Evolutionary conservation across 2,797 vertebrate species (phyloP).

Genomic region (Rhinophrynus dorsalis): DNA sequence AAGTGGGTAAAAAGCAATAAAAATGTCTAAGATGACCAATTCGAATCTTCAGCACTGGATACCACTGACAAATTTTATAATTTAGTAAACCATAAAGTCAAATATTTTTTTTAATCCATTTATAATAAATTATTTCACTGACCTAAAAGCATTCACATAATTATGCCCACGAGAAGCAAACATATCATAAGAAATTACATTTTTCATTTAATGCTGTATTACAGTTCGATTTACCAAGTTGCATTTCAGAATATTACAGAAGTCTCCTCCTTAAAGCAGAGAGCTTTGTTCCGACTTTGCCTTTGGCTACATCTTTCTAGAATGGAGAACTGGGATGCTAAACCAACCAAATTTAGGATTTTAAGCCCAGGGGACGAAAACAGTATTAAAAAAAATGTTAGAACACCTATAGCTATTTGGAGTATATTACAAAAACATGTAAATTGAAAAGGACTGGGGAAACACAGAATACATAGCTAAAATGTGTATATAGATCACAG

Average conservation of each 20-base stretch:
- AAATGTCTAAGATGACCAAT: slow-evolving; percentile 40
- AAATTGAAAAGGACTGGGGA: background rate
- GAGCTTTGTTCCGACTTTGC: slow-evolving; percentile 1
- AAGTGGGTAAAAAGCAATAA: slow-evolving; percentile 31
- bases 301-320: slow-evolving; percentile 7
- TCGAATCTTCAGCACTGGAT: slow-evolving; percentile 5
- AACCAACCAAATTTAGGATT: slow-evolving; percentile 25
- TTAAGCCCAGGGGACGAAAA: background rate
- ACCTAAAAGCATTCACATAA: slow-evolving; percentile 21
- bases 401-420: slow-evolving; percentile 3
- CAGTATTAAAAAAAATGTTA: slow-evolving; percentile 13
- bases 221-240: slow-evolving; percentile 31
- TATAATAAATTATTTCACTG: slow-evolving; percentile 15
- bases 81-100: background rate
- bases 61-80: background rate
- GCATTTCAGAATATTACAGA: slow-evolving; percentile 11
- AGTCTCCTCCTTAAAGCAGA: background rate
- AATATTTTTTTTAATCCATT: slow-evolving; percentile 10
- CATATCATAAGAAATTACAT: slow-evolving; percentile 36
- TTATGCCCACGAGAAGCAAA: slow-evolving; percentile 42
- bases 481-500: no score
- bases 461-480: background rate
- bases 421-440: background rate
- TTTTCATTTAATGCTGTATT: slow-evolving; percentile 46
- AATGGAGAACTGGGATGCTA: slow-evolving; percentile 13